Percentiles rank a stretch among this genome's conserved stretches.
Conservation (phyloP, 92 coral and sea anemone species). For the Phenganax stokvisi region DNA sequence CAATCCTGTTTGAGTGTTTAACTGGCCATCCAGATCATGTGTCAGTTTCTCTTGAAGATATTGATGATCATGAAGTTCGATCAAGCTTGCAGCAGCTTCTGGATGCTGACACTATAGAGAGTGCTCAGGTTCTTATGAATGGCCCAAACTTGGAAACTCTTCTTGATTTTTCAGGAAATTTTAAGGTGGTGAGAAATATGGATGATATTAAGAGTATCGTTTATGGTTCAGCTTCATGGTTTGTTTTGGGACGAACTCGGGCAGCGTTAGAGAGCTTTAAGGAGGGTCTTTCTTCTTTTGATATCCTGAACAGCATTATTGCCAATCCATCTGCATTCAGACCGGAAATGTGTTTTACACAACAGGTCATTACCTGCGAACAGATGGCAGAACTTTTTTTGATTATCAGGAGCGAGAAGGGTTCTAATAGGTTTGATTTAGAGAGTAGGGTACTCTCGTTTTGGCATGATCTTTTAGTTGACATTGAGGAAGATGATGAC, state of each 20-base stretch:
- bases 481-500: slow-evolving; percentile 54
- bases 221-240: slow-evolving; percentile 40
- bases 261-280: slow-evolving; percentile 57
- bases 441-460: slow-evolving; percentile 60
- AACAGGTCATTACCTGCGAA: slow-evolving; percentile 48
- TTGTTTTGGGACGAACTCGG: slow-evolving; percentile 50
- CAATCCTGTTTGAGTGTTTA: neutral
- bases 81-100: neutral
- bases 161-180: neutral
- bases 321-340: slow-evolving; percentile 40
- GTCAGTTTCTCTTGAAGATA: neutral
- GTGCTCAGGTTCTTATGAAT: neutral
- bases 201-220: slow-evolving; percentile 49
- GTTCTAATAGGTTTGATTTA: slow-evolving; percentile 48
- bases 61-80: neutral
- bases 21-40: neutral
- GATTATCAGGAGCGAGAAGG: slow-evolving; percentile 42
- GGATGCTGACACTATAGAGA: neutral
- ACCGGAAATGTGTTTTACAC: slow-evolving; percentile 48
- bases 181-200: slow-evolving; percentile 30
- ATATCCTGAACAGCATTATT: slow-evolving; percentile 45
- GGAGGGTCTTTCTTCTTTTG: slow-evolving; percentile 57
- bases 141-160: neutral
- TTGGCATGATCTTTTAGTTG: slow-evolving; percentile 64
- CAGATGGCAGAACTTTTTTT: slow-evolving; percentile 47